Percentiles rank a stretch among this genome's conserved stretches.
Conservation (phyloP, 2,888 invertebrate species). For the Ophioninae sp. region DNA sequence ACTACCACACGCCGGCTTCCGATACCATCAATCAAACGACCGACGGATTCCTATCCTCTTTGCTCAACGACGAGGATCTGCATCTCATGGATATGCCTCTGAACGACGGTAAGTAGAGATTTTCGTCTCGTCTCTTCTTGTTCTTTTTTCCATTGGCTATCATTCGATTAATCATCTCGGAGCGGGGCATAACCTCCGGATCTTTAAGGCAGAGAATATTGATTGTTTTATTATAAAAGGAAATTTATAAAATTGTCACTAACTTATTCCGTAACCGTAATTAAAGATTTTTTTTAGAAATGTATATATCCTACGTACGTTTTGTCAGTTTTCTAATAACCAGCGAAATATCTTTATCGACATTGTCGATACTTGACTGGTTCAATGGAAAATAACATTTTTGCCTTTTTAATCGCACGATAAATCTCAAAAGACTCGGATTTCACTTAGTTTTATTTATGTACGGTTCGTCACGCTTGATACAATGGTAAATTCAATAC, state of each 20-base stretch:
- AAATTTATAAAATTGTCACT: conserved; percentile 66
- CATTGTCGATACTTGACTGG: neutral
- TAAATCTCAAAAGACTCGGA: neutral
- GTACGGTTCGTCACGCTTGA: neutral
- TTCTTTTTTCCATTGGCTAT: neutral
- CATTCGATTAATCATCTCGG: conserved; percentile 49
- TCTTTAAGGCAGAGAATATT: neutral
- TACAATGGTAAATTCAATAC: conserved; percentile 1
- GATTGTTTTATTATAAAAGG: conserved; percentile 54
- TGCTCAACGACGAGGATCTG: conserved; percentile 93
- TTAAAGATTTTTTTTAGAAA: conserved; percentile 7
- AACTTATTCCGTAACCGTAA: conserved; percentile 47
- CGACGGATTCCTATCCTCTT: conserved; percentile 93
- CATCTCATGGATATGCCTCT: conserved; percentile 96
- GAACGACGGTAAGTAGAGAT: conserved; percentile 88
- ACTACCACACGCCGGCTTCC: conserved; percentile 85
- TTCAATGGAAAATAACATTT: neutral
- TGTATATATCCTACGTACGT: conserved; percentile 32
- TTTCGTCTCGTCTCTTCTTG: conserved; percentile 37
- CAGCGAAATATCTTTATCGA: neutral
- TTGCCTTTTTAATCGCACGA: neutral
- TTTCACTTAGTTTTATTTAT: neutral
- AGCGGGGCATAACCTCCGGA: conserved; percentile 15
- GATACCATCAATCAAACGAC: conserved; percentile 88
- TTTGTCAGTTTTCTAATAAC: conserved; percentile 8